phyloP scores from a whole-genome alignment of 2,888 invertebrate genomes.

The Clistopyga incitator region DNA sequence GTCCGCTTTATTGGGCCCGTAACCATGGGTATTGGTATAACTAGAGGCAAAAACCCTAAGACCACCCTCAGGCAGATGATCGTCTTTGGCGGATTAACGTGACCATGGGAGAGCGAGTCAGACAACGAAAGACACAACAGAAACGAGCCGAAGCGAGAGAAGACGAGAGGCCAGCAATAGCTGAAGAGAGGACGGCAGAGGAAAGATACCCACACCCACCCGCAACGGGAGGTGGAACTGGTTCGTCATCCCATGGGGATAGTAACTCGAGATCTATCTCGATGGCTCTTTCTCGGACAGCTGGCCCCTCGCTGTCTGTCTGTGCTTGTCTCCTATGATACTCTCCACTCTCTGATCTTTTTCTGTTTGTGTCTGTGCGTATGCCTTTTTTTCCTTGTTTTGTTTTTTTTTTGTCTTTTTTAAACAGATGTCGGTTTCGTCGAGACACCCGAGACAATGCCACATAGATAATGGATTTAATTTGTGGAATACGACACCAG shows the following conservation, averaged over 20 bases:
- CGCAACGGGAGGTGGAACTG: constrained; percentile 63
- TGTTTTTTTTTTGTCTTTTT: too few species aligned
- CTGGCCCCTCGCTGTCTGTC: constrained; percentile 70
- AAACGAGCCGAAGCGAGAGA: constrained; percentile 28
- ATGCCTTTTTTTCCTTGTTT: constrained; percentile 61
- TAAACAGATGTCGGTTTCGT: constrained; percentile 77
- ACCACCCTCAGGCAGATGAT: constrained; percentile 60
- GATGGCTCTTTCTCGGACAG: constrained; percentile 75
- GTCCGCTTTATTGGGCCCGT: not conserved
- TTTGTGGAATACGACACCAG: constrained; percentile 69
- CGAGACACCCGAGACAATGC: constrained; percentile 78
- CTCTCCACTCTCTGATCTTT: constrained; percentile 53
- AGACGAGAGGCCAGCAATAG: constrained; percentile 54
- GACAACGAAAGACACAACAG: constrained; percentile 37
- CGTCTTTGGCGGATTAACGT: constrained; percentile 52
- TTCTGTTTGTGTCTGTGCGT: constrained; percentile 47
- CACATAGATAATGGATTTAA: constrained; percentile 78
- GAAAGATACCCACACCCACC: constrained; percentile 64
- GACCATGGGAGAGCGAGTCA: constrained; percentile 36
- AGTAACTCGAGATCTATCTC: constrained; percentile 79
- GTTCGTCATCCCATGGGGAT: constrained; percentile 69
- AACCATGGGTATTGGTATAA: constrained; percentile 37
- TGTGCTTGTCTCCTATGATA: constrained; percentile 41
- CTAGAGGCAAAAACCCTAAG: constrained; percentile 27
- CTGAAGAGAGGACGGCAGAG: constrained; percentile 43